phyloP scores from a whole-genome alignment of 2,888 invertebrate genomes.

The Linyphia triangularis region DNA sequence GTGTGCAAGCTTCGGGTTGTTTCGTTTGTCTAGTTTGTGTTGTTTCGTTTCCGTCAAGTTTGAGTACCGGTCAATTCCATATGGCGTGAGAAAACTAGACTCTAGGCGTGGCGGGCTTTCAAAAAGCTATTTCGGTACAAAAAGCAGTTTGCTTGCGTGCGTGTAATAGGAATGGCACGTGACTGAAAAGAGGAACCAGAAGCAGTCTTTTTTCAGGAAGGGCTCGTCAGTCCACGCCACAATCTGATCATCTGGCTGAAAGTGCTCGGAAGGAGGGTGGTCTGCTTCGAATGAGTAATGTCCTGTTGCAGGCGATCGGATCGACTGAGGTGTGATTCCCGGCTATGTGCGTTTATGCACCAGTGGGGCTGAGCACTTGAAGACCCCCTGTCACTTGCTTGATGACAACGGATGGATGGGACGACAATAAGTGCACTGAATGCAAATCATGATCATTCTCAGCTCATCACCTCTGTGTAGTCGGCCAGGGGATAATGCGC shows the following conservation, averaged over 20 bases:
- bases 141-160: constrained; percentile 4
- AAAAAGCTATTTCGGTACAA: constrained; percentile 24
- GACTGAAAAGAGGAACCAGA: not conserved
- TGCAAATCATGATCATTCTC: constrained; percentile 19
- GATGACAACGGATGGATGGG: constrained; percentile 26
- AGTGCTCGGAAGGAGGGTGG: constrained; percentile 8
- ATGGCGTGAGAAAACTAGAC: not conserved
- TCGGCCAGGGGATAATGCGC: too few species aligned
- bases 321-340: constrained; percentile 73
- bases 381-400: constrained; percentile 3
- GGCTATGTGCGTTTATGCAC: constrained; percentile 73
- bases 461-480: too few species aligned
- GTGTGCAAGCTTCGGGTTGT: not conserved
- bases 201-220: not conserved
- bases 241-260: not conserved
- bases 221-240: not conserved
- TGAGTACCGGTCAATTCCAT: not conserved
- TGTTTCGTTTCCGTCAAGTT: not conserved
- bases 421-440: constrained; percentile 58
- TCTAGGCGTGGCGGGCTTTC: not conserved
- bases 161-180: constrained; percentile 21
- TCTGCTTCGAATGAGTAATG: constrained; percentile 39
- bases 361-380: not conserved
- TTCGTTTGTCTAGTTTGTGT: not conserved
- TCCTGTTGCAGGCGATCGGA: constrained; percentile 41